Percentiles rank a stretch among this genome's conserved stretches.
Evolutionary conservation across 1,140 invertebrate species (phyloP).

Genomic region (Lethrus apterus): DNA sequence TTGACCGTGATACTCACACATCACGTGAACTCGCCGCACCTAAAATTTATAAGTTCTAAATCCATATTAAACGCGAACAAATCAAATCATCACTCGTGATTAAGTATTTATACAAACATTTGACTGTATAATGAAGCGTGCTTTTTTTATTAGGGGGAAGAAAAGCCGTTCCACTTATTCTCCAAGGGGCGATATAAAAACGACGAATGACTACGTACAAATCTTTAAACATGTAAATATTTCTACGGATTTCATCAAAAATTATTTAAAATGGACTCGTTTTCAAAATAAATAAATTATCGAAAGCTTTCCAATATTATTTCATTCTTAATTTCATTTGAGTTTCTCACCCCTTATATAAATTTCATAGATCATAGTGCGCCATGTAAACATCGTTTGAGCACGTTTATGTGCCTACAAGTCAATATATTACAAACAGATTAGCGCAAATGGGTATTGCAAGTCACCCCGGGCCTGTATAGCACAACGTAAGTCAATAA

Average conservation of each 20-base stretch:
- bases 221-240: too few relatives aligned
- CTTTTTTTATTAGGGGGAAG: slow-evolving; percentile 26
- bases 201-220: too few relatives aligned
- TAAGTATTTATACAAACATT: slow-evolving; percentile 40
- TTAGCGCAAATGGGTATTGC: slow-evolving; percentile 8
- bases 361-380: too few relatives aligned
- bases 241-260: too few relatives aligned
- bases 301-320: too few relatives aligned
- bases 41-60: slow-evolving; percentile 17
- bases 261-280: too few relatives aligned
- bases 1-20: too few relatives aligned
- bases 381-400: too few relatives aligned
- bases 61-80: slow-evolving; percentile 22
- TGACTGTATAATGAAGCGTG: slow-evolving; percentile 39
- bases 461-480: neutral
- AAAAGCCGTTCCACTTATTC: slow-evolving; percentile 5
- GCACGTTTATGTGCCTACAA: neutral
- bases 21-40: slow-evolving; percentile 8
- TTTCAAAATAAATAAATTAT: too few relatives aligned
- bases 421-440: slow-evolving; percentile 7
- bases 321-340: too few relatives aligned
- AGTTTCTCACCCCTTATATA: too few relatives aligned
- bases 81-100: slow-evolving; percentile 42
- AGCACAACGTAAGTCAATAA: neutral
- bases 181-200: slow-evolving; percentile 14